Percentiles rank a stretch among this genome's conserved stretches.
phyloP scores from a whole-genome alignment of 2,113 vertebrate species.

The Lipophrys pholis region DNA sequence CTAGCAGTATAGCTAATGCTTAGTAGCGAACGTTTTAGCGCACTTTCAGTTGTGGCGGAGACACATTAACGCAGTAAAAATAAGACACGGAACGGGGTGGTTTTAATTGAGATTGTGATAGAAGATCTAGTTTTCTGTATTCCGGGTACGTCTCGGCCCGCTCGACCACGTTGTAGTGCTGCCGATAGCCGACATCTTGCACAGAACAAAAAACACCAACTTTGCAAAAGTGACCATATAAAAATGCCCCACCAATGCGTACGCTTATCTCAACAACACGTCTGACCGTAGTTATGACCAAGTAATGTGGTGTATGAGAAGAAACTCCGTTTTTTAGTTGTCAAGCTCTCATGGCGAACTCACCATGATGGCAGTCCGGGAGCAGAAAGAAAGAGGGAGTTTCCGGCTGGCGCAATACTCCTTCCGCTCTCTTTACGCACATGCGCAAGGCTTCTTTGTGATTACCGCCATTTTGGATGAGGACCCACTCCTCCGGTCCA shows the following conservation, averaged over 20 bases:
- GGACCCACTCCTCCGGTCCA: too few species aligned
- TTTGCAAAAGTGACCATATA: accelerated
- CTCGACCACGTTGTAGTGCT: constrained; percentile 66
- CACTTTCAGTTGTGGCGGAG: too few species aligned
- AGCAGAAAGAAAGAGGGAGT: constrained; percentile 79
- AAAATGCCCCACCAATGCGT: accelerated
- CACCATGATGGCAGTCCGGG: constrained; percentile 83
- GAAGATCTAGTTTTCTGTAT: too few species aligned
- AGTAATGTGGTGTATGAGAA: accelerated
- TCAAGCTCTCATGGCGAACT: constrained; percentile 58
- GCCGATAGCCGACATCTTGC: constrained; percentile 26
- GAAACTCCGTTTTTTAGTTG: constrained; percentile 16
- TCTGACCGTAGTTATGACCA: accelerated
- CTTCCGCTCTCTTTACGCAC: constrained; percentile 60
- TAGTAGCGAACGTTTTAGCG: too few species aligned
- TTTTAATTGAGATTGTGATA: neutral
- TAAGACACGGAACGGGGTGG: too few species aligned
- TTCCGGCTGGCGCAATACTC: constrained; percentile 68
- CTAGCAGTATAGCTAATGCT: too few species aligned
- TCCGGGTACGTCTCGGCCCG: neutral
- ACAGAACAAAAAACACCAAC: neutral
- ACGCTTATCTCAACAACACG: neutral
- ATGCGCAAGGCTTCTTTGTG: constrained; percentile 55
- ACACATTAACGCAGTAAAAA: too few species aligned
- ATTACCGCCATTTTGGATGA: too few species aligned